Percentiles rank a stretch among this genome's conserved stretches.
These are phyloP conservation scores for Nomada flava DNA, from an alignment of 2,888 invertebrate species.

Conservation along the genomic window DNA sequence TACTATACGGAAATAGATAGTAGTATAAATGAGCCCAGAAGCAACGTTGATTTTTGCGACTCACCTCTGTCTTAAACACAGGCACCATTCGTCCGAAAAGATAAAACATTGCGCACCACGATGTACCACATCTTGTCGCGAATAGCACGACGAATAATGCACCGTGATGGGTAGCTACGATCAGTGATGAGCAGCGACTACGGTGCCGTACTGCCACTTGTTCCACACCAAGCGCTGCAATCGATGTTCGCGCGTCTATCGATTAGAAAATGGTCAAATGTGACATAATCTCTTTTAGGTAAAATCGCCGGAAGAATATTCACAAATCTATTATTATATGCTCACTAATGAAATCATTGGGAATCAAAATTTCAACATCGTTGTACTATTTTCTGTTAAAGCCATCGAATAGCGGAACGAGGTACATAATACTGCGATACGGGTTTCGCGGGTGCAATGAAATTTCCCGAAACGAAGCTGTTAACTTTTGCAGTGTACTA, in stretches of 20 bases:
- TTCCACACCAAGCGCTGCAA: conserved; percentile 80
- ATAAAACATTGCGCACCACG: conserved; percentile 43
- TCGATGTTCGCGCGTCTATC: conserved; percentile 80
- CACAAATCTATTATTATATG: background rate
- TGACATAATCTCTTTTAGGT: conserved; percentile 45
- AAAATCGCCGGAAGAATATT: conserved; percentile 11
- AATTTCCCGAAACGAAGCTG: background rate
- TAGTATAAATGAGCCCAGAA: conserved; percentile 25
- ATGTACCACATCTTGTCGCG: conserved; percentile 55
- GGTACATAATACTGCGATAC: background rate
- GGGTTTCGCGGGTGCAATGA: background rate
- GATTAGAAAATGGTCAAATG: conserved; percentile 71
- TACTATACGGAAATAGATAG: conserved; percentile 67
- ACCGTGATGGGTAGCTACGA: conserved; percentile 53
- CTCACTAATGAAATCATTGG: too few relatives aligned
- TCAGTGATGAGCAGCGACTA: conserved; percentile 53
- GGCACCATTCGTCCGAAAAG: conserved; percentile 40
- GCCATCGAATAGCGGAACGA: background rate
- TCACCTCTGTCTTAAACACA: conserved; percentile 62
- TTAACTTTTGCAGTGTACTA: conserved; percentile 44
- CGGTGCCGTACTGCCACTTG: conserved; percentile 76
- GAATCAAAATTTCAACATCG: background rate
- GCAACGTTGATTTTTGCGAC: conserved; percentile 45
- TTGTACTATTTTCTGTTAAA: background rate
- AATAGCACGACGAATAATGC: conserved; percentile 42